Percentiles rank a stretch among this genome's conserved stretches.
These are phyloP conservation scores for Stenoptilia bipunctidactyla DNA, from an alignment of 2,888 invertebrate species.

Conservation along the genomic window DNA sequence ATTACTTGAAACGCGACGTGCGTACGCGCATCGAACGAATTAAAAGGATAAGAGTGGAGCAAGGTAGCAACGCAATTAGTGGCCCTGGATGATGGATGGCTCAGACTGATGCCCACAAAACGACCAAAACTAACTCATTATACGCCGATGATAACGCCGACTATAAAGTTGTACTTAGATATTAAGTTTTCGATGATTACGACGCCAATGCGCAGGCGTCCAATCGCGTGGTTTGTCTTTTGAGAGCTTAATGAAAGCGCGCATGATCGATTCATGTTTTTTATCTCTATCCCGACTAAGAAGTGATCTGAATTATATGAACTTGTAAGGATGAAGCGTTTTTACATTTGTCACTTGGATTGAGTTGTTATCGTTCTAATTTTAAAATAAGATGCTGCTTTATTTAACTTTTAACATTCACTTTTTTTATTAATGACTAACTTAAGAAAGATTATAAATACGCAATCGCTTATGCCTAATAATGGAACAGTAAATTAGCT, in stretches of 20 bases:
- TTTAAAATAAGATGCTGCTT: too few relatives aligned
- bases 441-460: too few relatives aligned
- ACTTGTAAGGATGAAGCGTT: too few relatives aligned
- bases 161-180: constrained; percentile 61
- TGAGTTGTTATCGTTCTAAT: too few relatives aligned
- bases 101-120: constrained; percentile 56
- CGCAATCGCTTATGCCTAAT: too few relatives aligned
- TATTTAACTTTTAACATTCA: too few relatives aligned
- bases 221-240: constrained; percentile 5
- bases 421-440: too few relatives aligned
- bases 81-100: constrained; percentile 62
- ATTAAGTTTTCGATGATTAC: constrained; percentile 49
- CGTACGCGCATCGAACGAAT: constrained; percentile 42
- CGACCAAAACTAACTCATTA: constrained; percentile 61
- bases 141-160: constrained; percentile 59
- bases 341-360: too few relatives aligned
- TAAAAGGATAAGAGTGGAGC: constrained; percentile 60
- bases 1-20: background rate
- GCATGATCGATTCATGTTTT: constrained; percentile 1
- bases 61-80: constrained; percentile 70
- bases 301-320: too few relatives aligned
- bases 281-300: background rate
- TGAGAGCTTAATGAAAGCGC: constrained; percentile 1
- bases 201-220: constrained; percentile 22
- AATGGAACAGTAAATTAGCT: too few relatives aligned